Percentiles rank a stretch among this genome's conserved stretches.
Conservation (phyloP, 2,888 invertebrate genomes). For the Reticulitermes lucifugus region DNA sequence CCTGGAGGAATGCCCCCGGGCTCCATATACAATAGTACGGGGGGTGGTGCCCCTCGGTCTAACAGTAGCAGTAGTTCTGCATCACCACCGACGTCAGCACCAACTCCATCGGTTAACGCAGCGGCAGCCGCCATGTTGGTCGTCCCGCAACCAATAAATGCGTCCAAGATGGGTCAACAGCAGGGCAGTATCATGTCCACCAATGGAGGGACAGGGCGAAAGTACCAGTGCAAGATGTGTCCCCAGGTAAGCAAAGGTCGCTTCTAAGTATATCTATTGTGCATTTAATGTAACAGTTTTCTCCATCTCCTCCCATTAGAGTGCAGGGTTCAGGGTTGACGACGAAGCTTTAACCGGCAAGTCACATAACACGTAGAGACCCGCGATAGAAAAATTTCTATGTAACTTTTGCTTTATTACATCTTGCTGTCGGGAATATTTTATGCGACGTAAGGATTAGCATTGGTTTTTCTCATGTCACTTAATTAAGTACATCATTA, state of each 20-base stretch:
- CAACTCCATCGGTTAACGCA: constrained; percentile 67
- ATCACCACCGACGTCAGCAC: constrained; percentile 66
- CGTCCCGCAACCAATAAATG: constrained; percentile 89
- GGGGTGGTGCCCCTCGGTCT: constrained; percentile 59
- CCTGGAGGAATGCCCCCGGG: constrained; percentile 43
- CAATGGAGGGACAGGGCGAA: constrained; percentile 67
- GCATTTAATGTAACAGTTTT: too few species aligned
- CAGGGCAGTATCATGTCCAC: constrained; percentile 61
- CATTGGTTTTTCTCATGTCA: too few species aligned
- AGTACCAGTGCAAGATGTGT: constrained; percentile 97
- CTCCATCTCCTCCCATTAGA: too few species aligned
- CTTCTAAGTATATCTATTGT: too few species aligned
- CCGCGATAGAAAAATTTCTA: too few species aligned
- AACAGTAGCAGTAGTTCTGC: constrained; percentile 67
- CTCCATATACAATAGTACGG: constrained; percentile 55
- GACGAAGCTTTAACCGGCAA: too few species aligned
- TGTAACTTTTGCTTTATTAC: too few species aligned
- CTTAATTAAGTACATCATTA: too few species aligned
- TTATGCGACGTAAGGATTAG: too few species aligned
- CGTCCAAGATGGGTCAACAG: constrained; percentile 69
- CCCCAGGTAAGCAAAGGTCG: constrained; percentile 81
- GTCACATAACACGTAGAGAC: too few species aligned
- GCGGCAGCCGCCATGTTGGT: constrained; percentile 76
- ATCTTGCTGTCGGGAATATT: too few species aligned
- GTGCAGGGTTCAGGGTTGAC: too few species aligned